phyloP scores from a whole-genome alignment of 2,797 vertebrate species.

The Microcaecilia unicolor region DNA sequence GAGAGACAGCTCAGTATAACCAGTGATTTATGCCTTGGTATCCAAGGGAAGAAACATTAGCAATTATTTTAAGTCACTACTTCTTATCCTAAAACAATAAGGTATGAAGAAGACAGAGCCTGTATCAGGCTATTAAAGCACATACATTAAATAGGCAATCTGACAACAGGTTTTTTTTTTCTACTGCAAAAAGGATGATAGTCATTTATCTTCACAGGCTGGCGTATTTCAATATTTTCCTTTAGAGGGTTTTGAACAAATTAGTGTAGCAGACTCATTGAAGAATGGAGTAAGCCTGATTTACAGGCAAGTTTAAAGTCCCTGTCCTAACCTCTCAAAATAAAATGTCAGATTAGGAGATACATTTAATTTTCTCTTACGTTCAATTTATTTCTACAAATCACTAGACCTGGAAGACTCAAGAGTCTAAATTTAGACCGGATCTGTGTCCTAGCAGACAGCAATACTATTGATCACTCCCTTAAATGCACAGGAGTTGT shows the following conservation, averaged over 20 bases:
- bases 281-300: slow-evolving; percentile 9
- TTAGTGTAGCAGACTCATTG: neutral
- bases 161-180: neutral
- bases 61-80: slow-evolving; percentile 36
- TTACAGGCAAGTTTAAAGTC: neutral
- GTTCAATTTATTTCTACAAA: neutral
- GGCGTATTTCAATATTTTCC: neutral
- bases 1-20: slow-evolving; percentile 34
- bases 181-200: slow-evolving; percentile 3
- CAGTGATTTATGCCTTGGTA: slow-evolving; percentile 46
- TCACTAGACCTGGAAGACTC: neutral
- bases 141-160: slow-evolving; percentile 3
- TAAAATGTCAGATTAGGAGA: neutral
- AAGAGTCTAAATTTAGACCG: neutral
- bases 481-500: slow-evolving; percentile 18
- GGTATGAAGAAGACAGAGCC: slow-evolving; percentile 9
- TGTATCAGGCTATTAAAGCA: neutral
- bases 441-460: neutral
- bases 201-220: slow-evolving; percentile 5
- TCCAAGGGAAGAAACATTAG: slow-evolving; percentile 30
- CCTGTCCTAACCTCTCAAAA: neutral
- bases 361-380: neutral
- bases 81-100: slow-evolving; percentile 27
- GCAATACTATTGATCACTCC: slow-evolving; percentile 9
- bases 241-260: neutral